Evolutionary conservation across 2,888 invertebrate genomes (phyloP).

Genomic region (Cephus pulcher): DNA sequence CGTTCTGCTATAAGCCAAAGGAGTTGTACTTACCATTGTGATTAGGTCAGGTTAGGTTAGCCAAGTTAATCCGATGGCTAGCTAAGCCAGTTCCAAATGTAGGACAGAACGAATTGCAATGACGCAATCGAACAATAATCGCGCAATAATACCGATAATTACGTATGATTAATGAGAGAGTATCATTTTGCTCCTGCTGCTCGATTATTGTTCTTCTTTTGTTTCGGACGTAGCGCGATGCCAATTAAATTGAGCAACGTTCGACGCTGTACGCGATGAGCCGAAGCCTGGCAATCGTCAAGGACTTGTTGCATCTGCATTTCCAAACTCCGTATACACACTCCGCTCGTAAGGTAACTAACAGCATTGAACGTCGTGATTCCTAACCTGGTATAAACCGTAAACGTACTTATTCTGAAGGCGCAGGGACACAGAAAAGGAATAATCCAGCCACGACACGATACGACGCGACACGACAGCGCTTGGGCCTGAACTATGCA

Average conservation of each 20-base stretch:
- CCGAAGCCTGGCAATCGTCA: background rate
- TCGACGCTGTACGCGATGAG: background rate
- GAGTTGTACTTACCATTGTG: background rate
- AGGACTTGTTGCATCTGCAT: background rate
- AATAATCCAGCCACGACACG: background rate
- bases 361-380: background rate
- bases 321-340: background rate
- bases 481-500: background rate
- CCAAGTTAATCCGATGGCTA: background rate
- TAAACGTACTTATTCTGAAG: background rate
- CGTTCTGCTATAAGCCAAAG: background rate
- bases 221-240: background rate
- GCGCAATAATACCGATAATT: background rate
- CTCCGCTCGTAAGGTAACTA: background rate
- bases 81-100: background rate
- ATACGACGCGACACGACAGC: background rate
- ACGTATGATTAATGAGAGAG: background rate
- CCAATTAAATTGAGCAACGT: background rate
- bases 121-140: background rate
- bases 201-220: background rate
- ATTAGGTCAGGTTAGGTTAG: background rate
- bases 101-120: background rate
- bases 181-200: background rate
- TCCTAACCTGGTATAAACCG: background rate
- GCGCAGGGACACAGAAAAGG: background rate